Evolutionary conservation across 2,797 vertebrate genomes (phyloP).

Genomic region (Triplophysa bombifrons): DNA sequence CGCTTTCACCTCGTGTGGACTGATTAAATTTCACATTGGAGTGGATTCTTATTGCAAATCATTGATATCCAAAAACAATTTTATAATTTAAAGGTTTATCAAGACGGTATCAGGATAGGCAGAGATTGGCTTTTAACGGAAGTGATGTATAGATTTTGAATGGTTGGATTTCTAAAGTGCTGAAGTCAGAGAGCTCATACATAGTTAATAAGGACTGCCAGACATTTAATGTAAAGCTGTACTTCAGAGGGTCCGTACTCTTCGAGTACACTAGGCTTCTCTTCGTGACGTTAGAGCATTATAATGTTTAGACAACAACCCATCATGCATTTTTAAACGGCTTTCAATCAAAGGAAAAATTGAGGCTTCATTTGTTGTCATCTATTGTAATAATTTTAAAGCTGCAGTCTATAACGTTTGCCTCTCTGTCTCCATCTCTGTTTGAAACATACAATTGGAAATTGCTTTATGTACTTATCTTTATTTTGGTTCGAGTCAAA

Average conservation of each 20-base stretch:
- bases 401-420: no score
- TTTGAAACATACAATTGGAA: no score
- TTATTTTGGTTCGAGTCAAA: no score
- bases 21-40: background rate
- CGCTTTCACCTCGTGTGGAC: background rate
- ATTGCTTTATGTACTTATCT: no score
- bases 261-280: conserved; percentile 7
- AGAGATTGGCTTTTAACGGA: background rate
- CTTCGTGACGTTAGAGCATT: conserved; percentile 14
- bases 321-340: background rate
- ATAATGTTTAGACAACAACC: background rate
- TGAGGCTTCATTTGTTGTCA: no score
- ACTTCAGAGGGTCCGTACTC: conserved; percentile 26
- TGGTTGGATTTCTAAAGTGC: conserved; percentile 19
- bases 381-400: no score
- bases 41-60: background rate
- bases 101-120: background rate
- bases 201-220: conserved; percentile 43
- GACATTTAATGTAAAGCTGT: conserved; percentile 40
- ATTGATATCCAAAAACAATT: background rate
- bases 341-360: background rate
- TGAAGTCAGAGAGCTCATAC: conserved; percentile 36
- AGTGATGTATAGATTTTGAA: background rate
- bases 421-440: no score
- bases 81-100: background rate